Evolutionary conservation across 2,888 invertebrate species (phyloP).

Genomic region (Drosophila neonasuta): DNA sequence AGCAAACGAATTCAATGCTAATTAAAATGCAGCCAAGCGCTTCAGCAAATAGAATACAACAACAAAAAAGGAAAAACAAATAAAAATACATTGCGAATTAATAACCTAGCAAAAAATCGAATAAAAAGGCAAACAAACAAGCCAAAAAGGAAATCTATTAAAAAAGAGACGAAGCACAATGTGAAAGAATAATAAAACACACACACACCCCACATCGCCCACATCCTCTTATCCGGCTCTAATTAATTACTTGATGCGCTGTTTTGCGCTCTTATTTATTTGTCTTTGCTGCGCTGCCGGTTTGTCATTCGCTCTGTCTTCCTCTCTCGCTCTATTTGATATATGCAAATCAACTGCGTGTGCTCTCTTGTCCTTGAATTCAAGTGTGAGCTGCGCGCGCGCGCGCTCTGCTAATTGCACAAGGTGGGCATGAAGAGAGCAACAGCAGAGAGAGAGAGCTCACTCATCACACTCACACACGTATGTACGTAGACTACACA

Average conservation of each 20-base stretch:
- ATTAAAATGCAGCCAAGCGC: slow-evolving; percentile 64
- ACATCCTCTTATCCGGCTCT: not conserved
- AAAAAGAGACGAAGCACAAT: slow-evolving; percentile 19
- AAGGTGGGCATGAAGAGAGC: slow-evolving; percentile 16
- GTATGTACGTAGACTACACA: not conserved
- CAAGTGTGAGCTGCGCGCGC: slow-evolving; percentile 26
- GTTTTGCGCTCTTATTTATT: slow-evolving; percentile 13
- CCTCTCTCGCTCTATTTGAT: slow-evolving; percentile 9
- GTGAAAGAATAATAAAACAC: slow-evolving; percentile 24
- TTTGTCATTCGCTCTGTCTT: slow-evolving; percentile 9
- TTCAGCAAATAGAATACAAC: slow-evolving; percentile 32
- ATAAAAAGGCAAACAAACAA: not conserved
- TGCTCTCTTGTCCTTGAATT: slow-evolving; percentile 55
- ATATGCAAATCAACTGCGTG: slow-evolving; percentile 51
- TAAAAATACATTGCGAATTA: slow-evolving; percentile 24
- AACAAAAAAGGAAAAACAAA: slow-evolving; percentile 21
- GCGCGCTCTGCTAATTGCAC: slow-evolving; percentile 31
- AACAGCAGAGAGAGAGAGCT: slow-evolving; percentile 17
- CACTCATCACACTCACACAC: not conserved
- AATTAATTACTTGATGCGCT: slow-evolving; percentile 37
- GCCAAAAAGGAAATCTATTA: slow-evolving; percentile 7
- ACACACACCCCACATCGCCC: not conserved
- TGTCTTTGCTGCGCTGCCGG: slow-evolving; percentile 29
- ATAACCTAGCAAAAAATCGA: not conserved
- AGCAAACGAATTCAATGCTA: slow-evolving; percentile 41